Percentiles rank a stretch among this genome's conserved stretches.
phyloP scores from a whole-genome alignment of 2,888 invertebrate species.

The Caenorhabditis sp. region DNA sequence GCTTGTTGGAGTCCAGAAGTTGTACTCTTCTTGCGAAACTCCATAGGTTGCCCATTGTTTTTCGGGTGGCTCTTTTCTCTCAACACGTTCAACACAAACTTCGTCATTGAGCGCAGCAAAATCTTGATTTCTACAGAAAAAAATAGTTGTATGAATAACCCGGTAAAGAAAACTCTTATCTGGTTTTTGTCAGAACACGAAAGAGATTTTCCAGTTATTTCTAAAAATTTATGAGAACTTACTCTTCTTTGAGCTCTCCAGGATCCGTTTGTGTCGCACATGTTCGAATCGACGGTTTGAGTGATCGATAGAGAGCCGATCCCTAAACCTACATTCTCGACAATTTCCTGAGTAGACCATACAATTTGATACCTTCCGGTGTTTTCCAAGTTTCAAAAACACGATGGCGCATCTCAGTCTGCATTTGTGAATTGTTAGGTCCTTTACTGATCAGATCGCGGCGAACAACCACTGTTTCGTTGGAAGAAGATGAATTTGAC shows the following conservation, averaged over 20 bases:
- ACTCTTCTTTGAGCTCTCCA: slow-evolving; percentile 8
- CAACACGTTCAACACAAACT: neutral
- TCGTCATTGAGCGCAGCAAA: neutral
- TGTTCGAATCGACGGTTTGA: slow-evolving; percentile 34
- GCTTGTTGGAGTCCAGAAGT: slow-evolving; percentile 47
- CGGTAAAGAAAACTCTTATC: too few relatives aligned
- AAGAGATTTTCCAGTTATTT: too few relatives aligned
- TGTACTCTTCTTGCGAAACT: slow-evolving; percentile 37
- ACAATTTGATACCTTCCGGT: slow-evolving; percentile 35
- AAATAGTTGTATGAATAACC: too few relatives aligned
- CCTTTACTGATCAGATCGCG: slow-evolving; percentile 32
- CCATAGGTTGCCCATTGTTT: slow-evolving; percentile 20
- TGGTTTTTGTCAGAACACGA: too few relatives aligned
- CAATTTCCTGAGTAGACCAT: slow-evolving; percentile 29
- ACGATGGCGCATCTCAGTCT: slow-evolving; percentile 19
- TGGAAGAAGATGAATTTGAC: slow-evolving; percentile 46
- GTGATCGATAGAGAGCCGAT: slow-evolving; percentile 27
- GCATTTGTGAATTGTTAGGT: slow-evolving; percentile 9
- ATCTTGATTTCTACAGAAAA: neutral
- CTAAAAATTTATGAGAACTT: too few relatives aligned
- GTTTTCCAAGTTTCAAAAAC: slow-evolving; percentile 44
- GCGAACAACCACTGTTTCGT: slow-evolving; percentile 22
- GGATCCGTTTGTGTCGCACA: slow-evolving; percentile 45
- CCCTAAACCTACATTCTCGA: slow-evolving; percentile 47
- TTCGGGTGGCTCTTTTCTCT: slow-evolving; percentile 14